Percentiles rank a stretch among this genome's conserved stretches.
Evolutionary conservation across 2,888 invertebrate species (phyloP).

Genomic region (Pheosia gnoma): DNA sequence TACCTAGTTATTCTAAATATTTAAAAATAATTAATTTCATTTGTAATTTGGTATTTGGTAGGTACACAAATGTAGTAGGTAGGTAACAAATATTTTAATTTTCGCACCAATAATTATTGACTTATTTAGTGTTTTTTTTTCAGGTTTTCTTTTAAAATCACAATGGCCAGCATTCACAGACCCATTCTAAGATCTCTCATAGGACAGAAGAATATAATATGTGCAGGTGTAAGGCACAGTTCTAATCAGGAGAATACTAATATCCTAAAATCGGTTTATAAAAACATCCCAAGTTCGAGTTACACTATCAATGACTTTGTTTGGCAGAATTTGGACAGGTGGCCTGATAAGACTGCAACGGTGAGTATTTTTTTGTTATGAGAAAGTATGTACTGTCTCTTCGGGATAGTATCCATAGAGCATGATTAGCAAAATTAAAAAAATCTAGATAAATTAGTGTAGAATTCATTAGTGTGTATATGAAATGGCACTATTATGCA

Average conservation of each 20-base stretch:
- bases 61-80: no score
- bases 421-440: no score
- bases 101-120: background rate
- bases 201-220: slow-evolving; percentile 24
- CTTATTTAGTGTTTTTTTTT: slow-evolving; percentile 6
- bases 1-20: no score
- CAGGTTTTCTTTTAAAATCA: background rate
- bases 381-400: no score
- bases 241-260: slow-evolving; percentile 50
- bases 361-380: slow-evolving; percentile 72
- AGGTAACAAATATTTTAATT: no score
- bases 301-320: slow-evolving; percentile 84
- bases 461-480: no score
- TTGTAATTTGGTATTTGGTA: no score
- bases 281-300: slow-evolving; percentile 73
- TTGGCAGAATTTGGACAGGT: slow-evolving; percentile 86
- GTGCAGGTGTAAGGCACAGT: slow-evolving; percentile 36
- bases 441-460: no score
- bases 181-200: slow-evolving; percentile 23
- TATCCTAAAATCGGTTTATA: slow-evolving; percentile 76
- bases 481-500: no score
- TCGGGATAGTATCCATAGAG: no score
- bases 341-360: slow-evolving; percentile 87
- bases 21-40: no score
- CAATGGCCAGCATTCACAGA: slow-evolving; percentile 30